These are phyloP conservation scores for Napeogenes inachia DNA, from an alignment of 2,888 invertebrate species.

Conservation along the genomic window DNA sequence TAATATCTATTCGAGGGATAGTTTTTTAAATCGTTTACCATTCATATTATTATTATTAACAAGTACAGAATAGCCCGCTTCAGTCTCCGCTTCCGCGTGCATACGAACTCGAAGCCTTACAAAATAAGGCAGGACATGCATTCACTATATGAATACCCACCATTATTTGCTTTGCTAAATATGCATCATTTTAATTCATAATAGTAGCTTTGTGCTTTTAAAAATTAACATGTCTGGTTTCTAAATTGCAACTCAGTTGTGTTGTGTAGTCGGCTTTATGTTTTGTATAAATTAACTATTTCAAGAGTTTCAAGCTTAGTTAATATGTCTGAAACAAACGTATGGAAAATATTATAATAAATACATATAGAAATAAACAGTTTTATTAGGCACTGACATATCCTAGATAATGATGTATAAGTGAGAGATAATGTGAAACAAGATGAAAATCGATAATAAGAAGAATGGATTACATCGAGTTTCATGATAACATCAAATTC, in stretches of 20 bases:
- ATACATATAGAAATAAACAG: too few species aligned
- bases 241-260: slow-evolving; percentile 1
- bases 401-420: too few species aligned
- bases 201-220: slow-evolving; percentile 15
- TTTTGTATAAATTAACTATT: background rate
- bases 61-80: background rate
- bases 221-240: slow-evolving; percentile 10
- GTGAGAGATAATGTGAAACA: too few species aligned
- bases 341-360: too few species aligned
- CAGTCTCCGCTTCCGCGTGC: background rate
- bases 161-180: slow-evolving; percentile 27
- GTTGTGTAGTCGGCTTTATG: background rate
- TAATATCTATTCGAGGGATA: too few species aligned
- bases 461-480: too few species aligned
- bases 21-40: background rate
- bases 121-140: slow-evolving; percentile 15
- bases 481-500: too few species aligned
- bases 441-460: too few species aligned
- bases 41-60: background rate
- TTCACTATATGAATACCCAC: slow-evolving; percentile 16
- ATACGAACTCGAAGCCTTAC: slow-evolving; percentile 6
- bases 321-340: too few species aligned
- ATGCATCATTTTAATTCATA: slow-evolving; percentile 25
- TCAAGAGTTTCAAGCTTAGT: too few species aligned
- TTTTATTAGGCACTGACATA: too few species aligned